Evolutionary conservation across 2,113 vertebrate species (phyloP).

Genomic region (Percopsis transmontana): DNA sequence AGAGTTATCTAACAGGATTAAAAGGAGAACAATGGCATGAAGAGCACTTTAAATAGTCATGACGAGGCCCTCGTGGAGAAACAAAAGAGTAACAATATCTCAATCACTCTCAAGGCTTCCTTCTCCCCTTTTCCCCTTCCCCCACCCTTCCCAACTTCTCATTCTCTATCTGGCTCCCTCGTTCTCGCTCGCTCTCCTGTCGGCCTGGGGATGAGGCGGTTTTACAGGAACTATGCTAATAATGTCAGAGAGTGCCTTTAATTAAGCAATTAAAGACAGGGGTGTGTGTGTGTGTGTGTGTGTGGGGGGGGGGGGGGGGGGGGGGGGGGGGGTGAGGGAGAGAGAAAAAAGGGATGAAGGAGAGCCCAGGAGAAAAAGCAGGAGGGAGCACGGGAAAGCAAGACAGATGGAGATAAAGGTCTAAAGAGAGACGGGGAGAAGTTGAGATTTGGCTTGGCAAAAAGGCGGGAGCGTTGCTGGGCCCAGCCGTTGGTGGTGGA

Average conservation of each 20-base stretch:
- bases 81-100: constrained; percentile 65
- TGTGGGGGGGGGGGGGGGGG: background rate
- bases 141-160: background rate
- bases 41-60: constrained; percentile 74
- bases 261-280: constrained; percentile 50
- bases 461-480: constrained; percentile 1
- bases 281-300: background rate
- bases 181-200: constrained; percentile 35
- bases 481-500: background rate
- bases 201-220: constrained; percentile 35
- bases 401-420: background rate
- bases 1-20: constrained; percentile 77
- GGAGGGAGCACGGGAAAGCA: background rate
- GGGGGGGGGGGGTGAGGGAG: background rate
- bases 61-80: constrained; percentile 63
- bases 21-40: constrained; percentile 73
- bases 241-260: constrained; percentile 40
- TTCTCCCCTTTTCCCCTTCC: constrained; percentile 6
- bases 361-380: background rate
- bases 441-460: constrained; percentile 5
- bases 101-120: constrained; percentile 55
- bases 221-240: constrained; percentile 50
- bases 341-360: background rate
- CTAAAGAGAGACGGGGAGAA: background rate
- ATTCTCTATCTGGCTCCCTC: constrained; percentile 13